Conservation (phyloP, 2,888 invertebrate species). For the Muschampia plurimacula region DNA sequence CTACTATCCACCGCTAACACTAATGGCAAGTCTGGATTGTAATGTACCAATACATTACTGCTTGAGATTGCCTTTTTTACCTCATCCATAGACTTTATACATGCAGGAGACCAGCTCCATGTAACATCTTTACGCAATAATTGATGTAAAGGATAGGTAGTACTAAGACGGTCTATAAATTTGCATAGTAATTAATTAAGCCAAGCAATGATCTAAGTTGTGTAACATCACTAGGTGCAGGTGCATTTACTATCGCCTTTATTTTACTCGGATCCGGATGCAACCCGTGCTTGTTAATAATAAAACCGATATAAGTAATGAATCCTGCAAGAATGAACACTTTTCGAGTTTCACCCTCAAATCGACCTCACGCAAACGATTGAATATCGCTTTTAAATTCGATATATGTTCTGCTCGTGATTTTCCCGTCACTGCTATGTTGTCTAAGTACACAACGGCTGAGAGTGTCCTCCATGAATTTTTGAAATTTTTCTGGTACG, state of each 20-base stretch:
- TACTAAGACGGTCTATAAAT: slow-evolving; percentile 23
- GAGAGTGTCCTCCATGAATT: slow-evolving; percentile 43
- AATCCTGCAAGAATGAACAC: slow-evolving; percentile 26
- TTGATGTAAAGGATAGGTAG: slow-evolving; percentile 18
- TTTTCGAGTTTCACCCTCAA: slow-evolving; percentile 41
- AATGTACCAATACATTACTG: slow-evolving; percentile 43
- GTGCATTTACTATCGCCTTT: slow-evolving; percentile 38
- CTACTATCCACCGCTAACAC: slow-evolving; percentile 42
- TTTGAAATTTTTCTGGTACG: slow-evolving; percentile 48
- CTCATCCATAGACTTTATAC: slow-evolving; percentile 34
- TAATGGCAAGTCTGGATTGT: slow-evolving; percentile 41
- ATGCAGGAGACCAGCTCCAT: slow-evolving; percentile 18
- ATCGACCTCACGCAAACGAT: slow-evolving; percentile 35
- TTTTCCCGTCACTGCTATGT: no score
- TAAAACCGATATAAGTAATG: slow-evolving; percentile 27
- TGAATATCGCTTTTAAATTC: slow-evolving; percentile 16
- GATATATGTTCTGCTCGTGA: no score
- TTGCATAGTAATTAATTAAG: slow-evolving; percentile 24
- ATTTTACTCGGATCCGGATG: slow-evolving; percentile 40
- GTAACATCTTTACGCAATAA: slow-evolving; percentile 17
- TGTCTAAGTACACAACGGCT: no score
- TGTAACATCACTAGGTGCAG: slow-evolving; percentile 40
- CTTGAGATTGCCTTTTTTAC: slow-evolving; percentile 42
- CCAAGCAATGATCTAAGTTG: slow-evolving; percentile 39
- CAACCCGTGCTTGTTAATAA: slow-evolving; percentile 42